Evolutionary conservation across 2,113 vertebrate genomes (phyloP).

Genomic region (Tenebrosternarchus preto): DNA sequence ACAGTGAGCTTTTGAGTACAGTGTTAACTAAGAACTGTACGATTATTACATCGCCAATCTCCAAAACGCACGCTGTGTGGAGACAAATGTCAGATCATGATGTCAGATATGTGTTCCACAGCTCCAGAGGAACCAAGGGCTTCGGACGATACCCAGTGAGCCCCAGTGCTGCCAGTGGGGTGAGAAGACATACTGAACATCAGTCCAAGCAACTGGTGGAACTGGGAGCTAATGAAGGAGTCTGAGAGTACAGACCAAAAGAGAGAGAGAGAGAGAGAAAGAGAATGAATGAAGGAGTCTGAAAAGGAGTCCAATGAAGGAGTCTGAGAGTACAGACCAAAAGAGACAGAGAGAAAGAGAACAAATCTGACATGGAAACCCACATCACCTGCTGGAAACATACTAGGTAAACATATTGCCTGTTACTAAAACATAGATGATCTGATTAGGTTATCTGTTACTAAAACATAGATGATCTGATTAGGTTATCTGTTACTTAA

Average conservation of each 20-base stretch:
- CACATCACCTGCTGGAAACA: too few species aligned
- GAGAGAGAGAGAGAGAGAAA: slow-evolving; percentile 2
- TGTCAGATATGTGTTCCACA: too few species aligned
- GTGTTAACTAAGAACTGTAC: not conserved
- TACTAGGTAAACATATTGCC: not conserved
- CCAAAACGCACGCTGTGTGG: too few species aligned
- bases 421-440: not conserved
- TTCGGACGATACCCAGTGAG: not conserved
- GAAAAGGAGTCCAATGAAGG: not conserved
- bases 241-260: slow-evolving; percentile 51
- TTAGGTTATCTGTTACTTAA: too few species aligned
- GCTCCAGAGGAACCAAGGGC: too few species aligned
- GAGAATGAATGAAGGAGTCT: too few species aligned
- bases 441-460: not conserved
- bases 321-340: not conserved
- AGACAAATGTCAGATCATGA: too few species aligned
- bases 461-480: not conserved
- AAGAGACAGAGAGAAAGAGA: too few species aligned
- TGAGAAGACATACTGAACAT: slow-evolving; percentile 21
- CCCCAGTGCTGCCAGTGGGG: not conserved
- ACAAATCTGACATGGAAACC: too few species aligned
- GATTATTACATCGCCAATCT: too few species aligned
- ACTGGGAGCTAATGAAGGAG: slow-evolving; percentile 34
- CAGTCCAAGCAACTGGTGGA: slow-evolving; percentile 7
- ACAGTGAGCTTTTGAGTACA: not conserved